These are phyloP conservation scores for Narcine bancroftii DNA, from an alignment of 2,113 vertebrate species.

Conservation along the genomic window DNA sequence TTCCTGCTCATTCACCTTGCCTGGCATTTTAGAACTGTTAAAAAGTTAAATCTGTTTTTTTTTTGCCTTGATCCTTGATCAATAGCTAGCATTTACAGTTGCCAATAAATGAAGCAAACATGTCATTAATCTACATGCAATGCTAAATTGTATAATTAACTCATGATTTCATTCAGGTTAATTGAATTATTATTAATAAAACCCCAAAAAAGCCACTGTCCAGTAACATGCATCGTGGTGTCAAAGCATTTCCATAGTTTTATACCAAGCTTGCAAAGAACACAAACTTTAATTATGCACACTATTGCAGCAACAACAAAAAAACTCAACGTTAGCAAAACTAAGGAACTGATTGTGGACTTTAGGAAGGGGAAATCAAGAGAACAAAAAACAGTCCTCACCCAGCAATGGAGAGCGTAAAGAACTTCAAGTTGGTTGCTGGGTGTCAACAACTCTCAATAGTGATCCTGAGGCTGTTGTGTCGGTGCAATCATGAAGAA, in stretches of 20 bases:
- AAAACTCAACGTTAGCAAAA: too few relatives aligned
- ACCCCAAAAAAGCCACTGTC: neutral
- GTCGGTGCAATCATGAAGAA: too few relatives aligned
- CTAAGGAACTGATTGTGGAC: too few relatives aligned
- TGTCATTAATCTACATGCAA: neutral
- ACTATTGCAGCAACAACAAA: too few relatives aligned
- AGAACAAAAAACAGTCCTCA: too few relatives aligned
- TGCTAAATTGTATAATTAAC: neutral
- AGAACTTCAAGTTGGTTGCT: too few relatives aligned
- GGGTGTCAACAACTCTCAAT: too few relatives aligned
- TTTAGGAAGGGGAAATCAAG: too few relatives aligned
- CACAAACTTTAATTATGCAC: neutral
- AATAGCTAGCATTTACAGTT: neutral
- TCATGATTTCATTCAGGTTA: neutral
- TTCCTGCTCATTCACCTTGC: neutral
- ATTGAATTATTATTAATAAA: constrained; percentile 1
- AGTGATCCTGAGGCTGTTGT: too few relatives aligned
- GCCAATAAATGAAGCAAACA: neutral
- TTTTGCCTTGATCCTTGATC: neutral
- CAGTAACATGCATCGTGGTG: neutral
- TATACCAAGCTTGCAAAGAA: neutral
- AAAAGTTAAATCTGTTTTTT: neutral
- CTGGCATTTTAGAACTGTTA: neutral
- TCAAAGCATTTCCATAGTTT: neutral
- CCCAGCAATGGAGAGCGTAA: too few relatives aligned